phyloP scores from a whole-genome alignment of 2,113 vertebrate species.

The Australoheros scitulus region DNA sequence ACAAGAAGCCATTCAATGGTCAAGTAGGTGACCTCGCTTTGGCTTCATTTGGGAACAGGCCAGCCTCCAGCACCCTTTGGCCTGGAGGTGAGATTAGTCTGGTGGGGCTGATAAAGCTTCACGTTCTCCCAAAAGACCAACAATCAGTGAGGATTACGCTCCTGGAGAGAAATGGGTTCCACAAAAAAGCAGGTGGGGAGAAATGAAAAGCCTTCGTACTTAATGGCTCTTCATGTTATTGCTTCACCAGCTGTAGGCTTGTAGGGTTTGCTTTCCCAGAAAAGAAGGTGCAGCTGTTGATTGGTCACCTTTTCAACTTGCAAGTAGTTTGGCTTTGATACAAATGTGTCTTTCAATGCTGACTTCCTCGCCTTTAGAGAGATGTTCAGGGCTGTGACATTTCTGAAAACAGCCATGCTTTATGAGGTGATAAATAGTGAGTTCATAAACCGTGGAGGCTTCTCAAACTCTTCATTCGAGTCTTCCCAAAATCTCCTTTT shows the following conservation, averaged over 20 bases:
- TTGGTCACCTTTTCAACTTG: neutral
- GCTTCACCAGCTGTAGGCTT: slow-evolving; percentile 18
- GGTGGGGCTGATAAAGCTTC: slow-evolving; percentile 62
- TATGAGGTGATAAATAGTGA: slow-evolving; percentile 44
- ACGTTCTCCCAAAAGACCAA: slow-evolving; percentile 50
- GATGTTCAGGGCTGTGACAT: slow-evolving; percentile 26
- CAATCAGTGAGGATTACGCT: slow-evolving; percentile 52
- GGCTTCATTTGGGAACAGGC: slow-evolving; percentile 42
- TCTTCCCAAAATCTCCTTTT: slow-evolving; percentile 10
- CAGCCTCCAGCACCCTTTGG: slow-evolving; percentile 44
- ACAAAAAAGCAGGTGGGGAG: slow-evolving; percentile 52
- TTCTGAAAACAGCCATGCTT: slow-evolving; percentile 42
- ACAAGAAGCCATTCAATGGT: slow-evolving; percentile 56
- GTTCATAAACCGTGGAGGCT: slow-evolving; percentile 41
- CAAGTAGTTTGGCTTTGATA: slow-evolving; percentile 2
- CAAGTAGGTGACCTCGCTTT: slow-evolving; percentile 51
- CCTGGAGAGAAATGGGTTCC: slow-evolving; percentile 17
- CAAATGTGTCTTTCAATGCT: neutral
- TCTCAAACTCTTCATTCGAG: neutral
- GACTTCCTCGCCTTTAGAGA: neutral
- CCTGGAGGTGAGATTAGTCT: slow-evolving; percentile 68
- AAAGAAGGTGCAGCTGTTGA: slow-evolving; percentile 15
- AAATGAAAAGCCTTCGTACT: slow-evolving; percentile 19
- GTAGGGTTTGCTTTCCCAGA: neutral
- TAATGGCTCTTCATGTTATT: neutral